Conservation (phyloP, 2,113 vertebrate species). For the Zeus faber region DNA sequence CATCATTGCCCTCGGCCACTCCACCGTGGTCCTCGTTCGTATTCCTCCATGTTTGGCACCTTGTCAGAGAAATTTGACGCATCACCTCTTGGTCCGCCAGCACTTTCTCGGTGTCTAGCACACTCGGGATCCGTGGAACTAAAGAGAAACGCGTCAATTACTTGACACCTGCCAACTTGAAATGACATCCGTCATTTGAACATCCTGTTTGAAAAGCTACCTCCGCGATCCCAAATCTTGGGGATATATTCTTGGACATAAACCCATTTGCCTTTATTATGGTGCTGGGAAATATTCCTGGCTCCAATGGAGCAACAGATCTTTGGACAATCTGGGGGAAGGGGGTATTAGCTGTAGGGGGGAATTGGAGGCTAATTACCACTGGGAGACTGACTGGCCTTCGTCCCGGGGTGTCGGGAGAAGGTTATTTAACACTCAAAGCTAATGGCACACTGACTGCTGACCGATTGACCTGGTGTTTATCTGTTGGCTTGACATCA, state of each 20-base stretch:
- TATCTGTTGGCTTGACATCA: background rate
- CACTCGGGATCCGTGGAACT: too few relatives aligned
- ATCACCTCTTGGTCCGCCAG: background rate
- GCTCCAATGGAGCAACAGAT: conserved; percentile 28
- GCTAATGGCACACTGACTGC: conserved; percentile 47
- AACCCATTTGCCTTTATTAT: conserved; percentile 31
- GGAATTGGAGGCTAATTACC: conserved; percentile 30
- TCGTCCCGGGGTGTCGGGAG: conserved; percentile 27
- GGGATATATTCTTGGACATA: too few relatives aligned
- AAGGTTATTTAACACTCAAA: conserved; percentile 30
- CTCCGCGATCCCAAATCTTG: too few relatives aligned
- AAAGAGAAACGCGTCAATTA: background rate
- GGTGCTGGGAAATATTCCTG: conserved; percentile 24
- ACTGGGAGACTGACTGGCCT: conserved; percentile 28
- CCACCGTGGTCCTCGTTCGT: background rate
- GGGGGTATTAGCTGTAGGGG: conserved; percentile 11
- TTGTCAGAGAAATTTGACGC: conserved; percentile 2
- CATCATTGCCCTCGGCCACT: background rate
- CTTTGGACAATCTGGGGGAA: conserved; percentile 22
- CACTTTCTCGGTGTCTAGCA: background rate
- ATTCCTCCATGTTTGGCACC: conserved; percentile 10
- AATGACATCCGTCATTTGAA: too few relatives aligned
- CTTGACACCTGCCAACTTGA: background rate
- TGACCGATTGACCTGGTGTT: conserved; percentile 32
- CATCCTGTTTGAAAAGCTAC: too few relatives aligned